Percentiles rank a stretch among this genome's conserved stretches.
Evolutionary conservation across 2,888 invertebrate species (phyloP).

Genomic region (Prosapia bicincta): DNA sequence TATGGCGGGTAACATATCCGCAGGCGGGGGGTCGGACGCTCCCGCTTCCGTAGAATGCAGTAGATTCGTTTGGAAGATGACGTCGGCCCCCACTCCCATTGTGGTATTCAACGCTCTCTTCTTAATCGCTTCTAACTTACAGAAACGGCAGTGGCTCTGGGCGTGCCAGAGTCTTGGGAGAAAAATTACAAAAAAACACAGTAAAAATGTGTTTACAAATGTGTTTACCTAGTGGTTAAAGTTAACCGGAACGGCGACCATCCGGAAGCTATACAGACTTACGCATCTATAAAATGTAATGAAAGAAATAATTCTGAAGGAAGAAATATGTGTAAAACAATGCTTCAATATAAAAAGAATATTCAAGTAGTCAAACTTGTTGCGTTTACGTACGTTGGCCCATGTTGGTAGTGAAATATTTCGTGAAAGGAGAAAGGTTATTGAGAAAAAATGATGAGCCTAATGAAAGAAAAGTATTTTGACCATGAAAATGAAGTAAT

Average conservation of each 20-base stretch:
- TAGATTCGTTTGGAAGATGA: slow-evolving; percentile 22
- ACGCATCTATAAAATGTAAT: too few relatives aligned
- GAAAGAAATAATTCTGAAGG: too few relatives aligned
- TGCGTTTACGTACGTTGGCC: too few relatives aligned
- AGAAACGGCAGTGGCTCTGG: slow-evolving; percentile 19
- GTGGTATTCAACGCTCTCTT: slow-evolving; percentile 9
- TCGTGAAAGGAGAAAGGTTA: too few relatives aligned
- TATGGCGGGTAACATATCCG: neutral
- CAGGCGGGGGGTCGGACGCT: neutral
- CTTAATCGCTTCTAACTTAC: slow-evolving; percentile 16
- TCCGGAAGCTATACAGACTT: too few relatives aligned
- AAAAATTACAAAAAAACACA: slow-evolving; percentile 7
- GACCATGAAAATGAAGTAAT: too few relatives aligned
- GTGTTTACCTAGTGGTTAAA: neutral
- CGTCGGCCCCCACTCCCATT: slow-evolving; percentile 16
- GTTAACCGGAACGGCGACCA: slow-evolving; percentile 24
- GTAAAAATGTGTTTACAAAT: neutral
- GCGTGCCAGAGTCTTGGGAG: slow-evolving; percentile 20
- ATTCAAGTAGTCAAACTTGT: too few relatives aligned
- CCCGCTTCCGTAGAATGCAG: slow-evolving; percentile 11
- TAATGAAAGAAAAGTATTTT: too few relatives aligned
- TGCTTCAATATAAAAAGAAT: too few relatives aligned
- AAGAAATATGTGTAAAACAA: too few relatives aligned
- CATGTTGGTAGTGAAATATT: too few relatives aligned
- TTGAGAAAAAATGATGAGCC: too few relatives aligned